Base-by-base conservation (phyloP, 2,797 vertebrate species). In the Mormyrus hasselquistii region DNA sequence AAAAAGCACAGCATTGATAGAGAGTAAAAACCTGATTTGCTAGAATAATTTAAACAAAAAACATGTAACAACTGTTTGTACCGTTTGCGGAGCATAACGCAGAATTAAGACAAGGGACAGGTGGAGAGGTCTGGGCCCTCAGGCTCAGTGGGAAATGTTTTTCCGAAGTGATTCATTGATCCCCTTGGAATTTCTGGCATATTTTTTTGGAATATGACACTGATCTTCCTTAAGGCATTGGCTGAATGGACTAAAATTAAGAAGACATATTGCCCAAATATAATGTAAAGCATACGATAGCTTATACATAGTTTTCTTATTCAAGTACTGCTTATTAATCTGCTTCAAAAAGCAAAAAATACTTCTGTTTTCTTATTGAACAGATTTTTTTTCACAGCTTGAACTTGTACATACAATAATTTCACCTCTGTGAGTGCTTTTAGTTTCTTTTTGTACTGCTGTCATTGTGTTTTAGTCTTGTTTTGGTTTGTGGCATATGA, bases 161-260 rank as follows among this genome's bases (percentile, higher is more conserved):
- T 65, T 29, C 65, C 1, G 6, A 50, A 73, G 88, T 69, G 59
- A 41, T 82, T 86, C 82, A 86, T 89, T 86, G 14, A 89, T 52
- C 57, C 53, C n/a, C 25, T 22, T 38, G 69, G 88, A 89, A 88
- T 90, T 59, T 88, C 59, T 89, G 88, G 79, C 89, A 87, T 89
- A 53, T 50, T 49, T 88, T 88, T 86, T 55, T 55, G 91, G 84
- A 88, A 89, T 65, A 4, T 25, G 76, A 88, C 65, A 44, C 3
- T 16, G 47, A 73, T 88, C 25, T 62, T 88, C 89, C 34, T 19
- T 76, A 9, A 29, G 88, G 57, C 88, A 14, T 52, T 85, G 14
- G 47, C 44, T 73, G 47, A n/a, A 69, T 86, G 47, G 3, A 14
- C 25, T 86, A 76, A 88, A 44, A 57, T 82, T 90, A 62, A 73